Conservation (phyloP, 2,113 vertebrate genomes). For the Pseudorhombus dupliciocellatus region DNA sequence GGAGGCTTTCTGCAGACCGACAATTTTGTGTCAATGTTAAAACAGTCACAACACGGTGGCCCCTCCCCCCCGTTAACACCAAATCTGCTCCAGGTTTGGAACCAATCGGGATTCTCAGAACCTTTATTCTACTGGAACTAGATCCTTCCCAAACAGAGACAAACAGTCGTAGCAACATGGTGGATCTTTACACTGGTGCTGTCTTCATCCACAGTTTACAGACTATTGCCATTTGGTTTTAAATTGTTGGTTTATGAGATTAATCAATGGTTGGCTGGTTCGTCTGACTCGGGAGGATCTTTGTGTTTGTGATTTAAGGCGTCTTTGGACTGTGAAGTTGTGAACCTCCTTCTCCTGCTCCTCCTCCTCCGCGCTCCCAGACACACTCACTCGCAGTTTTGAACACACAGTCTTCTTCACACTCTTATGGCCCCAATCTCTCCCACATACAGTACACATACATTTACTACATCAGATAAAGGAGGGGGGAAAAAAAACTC, state of each 20-base stretch:
- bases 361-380: constrained; percentile 11
- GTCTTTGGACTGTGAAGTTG: constrained; percentile 20
- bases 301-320: constrained; percentile 31
- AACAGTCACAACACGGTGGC: not conserved
- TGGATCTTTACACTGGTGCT: not conserved
- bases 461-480: constrained; percentile 78
- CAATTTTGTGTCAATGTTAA: constrained; percentile 22
- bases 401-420: constrained; percentile 65
- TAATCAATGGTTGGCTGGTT: too few relatives aligned
- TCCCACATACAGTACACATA: constrained; percentile 63
- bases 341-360: constrained; percentile 3
- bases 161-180: not conserved
- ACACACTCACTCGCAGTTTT: constrained; percentile 44
- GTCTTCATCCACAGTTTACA: too few relatives aligned
- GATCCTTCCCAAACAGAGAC: too few relatives aligned
- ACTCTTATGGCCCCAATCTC: constrained; percentile 59
- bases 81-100: not conserved
- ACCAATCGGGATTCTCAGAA: not conserved
- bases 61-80: not conserved
- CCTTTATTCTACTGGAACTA: not conserved
- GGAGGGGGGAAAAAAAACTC: constrained; percentile 8
- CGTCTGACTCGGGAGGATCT: too few relatives aligned
- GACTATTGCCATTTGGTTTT: not conserved
- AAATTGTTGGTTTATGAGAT: not conserved
- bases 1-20: constrained; percentile 10